Base-by-base conservation (phyloP, 2,888 invertebrate genomes). In the Corythucha ciliata region DNA sequence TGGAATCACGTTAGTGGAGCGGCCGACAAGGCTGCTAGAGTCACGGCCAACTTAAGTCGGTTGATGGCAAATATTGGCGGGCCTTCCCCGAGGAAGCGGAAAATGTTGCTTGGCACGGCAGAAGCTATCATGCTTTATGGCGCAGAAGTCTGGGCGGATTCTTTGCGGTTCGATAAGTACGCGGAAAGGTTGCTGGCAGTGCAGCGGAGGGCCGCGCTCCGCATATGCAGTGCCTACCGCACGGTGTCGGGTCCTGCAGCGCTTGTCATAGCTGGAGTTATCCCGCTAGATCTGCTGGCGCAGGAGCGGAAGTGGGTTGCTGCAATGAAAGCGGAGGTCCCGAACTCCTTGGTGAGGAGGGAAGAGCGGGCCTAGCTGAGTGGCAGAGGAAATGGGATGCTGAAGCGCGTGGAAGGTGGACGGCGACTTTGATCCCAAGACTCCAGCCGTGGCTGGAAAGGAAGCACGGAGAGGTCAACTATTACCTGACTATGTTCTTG, bases 21-120 rank as follows among this genome's bases (percentile, higher is more conserved):
- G n/a, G 41, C 41, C 5, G 50, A 22, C 8, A 60, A 53, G 42
- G 60, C 60, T 1, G 57, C 57, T 1, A 42, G 16, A 16, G 51
- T 40, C 26, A 50, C 54, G 37, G 59, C 14, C 60, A 42, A 20
- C 16, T 18, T 42, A 18, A 24, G 26, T 16, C 16, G 42, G 14
- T 29, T 42, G n/a, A 42, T 63, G 58, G 56, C 59, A 26, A 61
- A 62, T 55, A 48, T 55, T 16, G 52, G 52, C 7, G 60, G 60
- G 3, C 58, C 58, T 10, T 20, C 25, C n/a, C 26, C 25, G 8
- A 49, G 33, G 18, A 53, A 49, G 26, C 29, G 58, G 32, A 26
- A 39, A 18, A 48, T 59, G 1, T 27, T 61, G 3, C 22, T 48
- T 8, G 29, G 42, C 7, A 42, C 42, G 24, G 16, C 27, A 21